Evolutionary conservation across 2,797 vertebrate species (phyloP).

Genomic region (Chrosomus eos): DNA sequence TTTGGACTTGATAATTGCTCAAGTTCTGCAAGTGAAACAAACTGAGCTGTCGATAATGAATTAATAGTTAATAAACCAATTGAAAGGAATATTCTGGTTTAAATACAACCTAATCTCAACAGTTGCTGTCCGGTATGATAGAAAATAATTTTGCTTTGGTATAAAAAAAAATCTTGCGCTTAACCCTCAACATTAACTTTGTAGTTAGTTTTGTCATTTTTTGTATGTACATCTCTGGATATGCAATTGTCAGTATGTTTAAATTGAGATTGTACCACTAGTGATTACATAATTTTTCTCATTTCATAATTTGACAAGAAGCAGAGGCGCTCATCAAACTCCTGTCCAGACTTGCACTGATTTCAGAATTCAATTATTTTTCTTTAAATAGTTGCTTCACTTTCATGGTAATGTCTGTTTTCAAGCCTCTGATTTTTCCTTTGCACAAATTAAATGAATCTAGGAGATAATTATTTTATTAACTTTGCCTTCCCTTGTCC

Average conservation of each 20-base stretch:
- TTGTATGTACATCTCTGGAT: conserved; percentile 1
- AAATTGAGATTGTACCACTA: not conserved
- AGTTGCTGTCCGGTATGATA: not conserved
- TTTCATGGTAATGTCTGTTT: not conserved
- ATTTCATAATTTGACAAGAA: not conserved
- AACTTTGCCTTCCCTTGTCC: conserved; percentile 2
- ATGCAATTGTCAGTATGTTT: conserved; percentile 12
- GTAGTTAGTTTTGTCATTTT: not conserved
- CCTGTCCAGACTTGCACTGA: conserved; percentile 31
- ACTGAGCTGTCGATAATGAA: not conserved
- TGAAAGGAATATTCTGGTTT: conserved; percentile 15
- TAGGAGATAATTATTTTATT: conserved; percentile 6
- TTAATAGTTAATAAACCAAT: not conserved
- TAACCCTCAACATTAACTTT: not conserved
- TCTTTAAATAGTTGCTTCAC: not conserved
- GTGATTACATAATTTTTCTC: not conserved
- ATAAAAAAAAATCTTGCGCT: not conserved
- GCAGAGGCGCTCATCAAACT: not conserved
- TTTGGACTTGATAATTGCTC: not conserved
- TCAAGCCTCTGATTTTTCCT: conserved; percentile 5
- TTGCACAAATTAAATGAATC: conserved; percentile 24
- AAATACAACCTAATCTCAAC: not conserved
- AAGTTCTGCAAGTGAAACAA: not conserved
- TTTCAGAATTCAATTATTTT: not conserved
- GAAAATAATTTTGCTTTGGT: not conserved